phyloP scores from a whole-genome alignment of 2,113 vertebrate genomes.

The Semicossyphus pulcher region DNA sequence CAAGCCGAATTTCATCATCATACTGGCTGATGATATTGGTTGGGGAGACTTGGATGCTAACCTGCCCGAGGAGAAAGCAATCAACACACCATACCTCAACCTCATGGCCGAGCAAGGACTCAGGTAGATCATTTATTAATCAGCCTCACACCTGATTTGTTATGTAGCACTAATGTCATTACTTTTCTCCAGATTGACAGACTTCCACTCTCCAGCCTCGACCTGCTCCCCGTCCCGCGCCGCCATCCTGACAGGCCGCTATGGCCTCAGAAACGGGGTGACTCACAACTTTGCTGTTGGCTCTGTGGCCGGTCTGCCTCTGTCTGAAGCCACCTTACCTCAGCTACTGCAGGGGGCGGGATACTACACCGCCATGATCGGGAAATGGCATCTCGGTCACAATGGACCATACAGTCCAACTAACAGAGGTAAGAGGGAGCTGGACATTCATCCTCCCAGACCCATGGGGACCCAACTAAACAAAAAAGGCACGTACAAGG shows the following conservation, averaged over 20 bases:
- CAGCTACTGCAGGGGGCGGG: conserved; percentile 87
- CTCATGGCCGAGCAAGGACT: conserved; percentile 87
- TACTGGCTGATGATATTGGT: conserved; percentile 95
- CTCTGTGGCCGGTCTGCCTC: conserved; percentile 90
- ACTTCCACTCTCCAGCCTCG: conserved; percentile 95
- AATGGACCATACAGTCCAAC: conserved; percentile 86
- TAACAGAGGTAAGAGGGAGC: conserved; percentile 86
- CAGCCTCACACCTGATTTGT: neutral
- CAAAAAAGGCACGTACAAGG: neutral
- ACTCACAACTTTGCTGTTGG: conserved; percentile 92
- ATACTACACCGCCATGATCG: conserved; percentile 91
- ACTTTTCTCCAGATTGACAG: conserved; percentile 85
- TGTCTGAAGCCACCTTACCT: conserved; percentile 92
- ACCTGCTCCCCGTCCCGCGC: conserved; percentile 96
- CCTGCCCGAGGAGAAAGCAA: conserved; percentile 71
- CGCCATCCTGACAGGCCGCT: conserved; percentile 92
- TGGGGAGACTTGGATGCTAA: conserved; percentile 96
- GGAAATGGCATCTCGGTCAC: conserved; percentile 99
- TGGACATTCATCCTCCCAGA: neutral
- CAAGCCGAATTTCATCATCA: conserved; percentile 91
- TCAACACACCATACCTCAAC: conserved; percentile 88
- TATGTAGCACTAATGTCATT: neutral
- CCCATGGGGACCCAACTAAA: neutral
- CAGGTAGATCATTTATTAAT: conserved; percentile 78
- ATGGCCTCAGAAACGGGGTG: conserved; percentile 91